Evolutionary conservation across 2,113 vertebrate species (phyloP).

Genomic region (Martes martes): DNA sequence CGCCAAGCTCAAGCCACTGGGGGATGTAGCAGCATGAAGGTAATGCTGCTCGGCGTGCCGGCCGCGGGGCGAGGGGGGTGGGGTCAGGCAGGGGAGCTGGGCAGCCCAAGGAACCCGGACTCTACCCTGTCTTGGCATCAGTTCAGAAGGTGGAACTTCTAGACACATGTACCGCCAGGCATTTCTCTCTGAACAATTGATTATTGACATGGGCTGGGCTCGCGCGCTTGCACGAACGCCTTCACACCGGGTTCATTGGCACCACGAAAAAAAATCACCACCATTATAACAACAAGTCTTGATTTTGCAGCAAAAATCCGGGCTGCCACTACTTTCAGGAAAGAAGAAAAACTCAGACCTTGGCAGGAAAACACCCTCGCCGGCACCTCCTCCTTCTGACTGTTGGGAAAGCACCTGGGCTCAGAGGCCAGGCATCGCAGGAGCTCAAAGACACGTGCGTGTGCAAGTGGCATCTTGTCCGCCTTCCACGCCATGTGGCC

Average conservation of each 20-base stretch:
- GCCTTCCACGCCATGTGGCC: not conserved
- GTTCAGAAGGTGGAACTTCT: conserved; percentile 26
- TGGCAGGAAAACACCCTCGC: conserved; percentile 37
- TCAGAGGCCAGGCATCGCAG: not conserved
- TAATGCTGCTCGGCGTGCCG: not conserved
- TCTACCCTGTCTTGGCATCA: conserved; percentile 46
- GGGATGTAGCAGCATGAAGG: conserved; percentile 48
- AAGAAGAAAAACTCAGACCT: conserved; percentile 26
- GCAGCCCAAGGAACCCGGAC: conserved; percentile 23
- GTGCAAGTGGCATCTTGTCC: conserved; percentile 51
- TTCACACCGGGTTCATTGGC: conserved; percentile 1
- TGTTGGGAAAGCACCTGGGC: conserved; percentile 45
- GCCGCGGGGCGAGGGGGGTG: not conserved
- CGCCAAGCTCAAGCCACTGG: not conserved
- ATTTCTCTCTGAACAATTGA: conserved; percentile 45
- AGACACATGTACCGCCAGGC: conserved; percentile 42
- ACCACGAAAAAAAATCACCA: not conserved
- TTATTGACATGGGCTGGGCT: conserved; percentile 46
- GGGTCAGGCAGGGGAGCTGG: not conserved
- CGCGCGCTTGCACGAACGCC: not conserved
- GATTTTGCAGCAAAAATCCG: conserved; percentile 41
- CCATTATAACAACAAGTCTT: not conserved
- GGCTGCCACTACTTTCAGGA: conserved; percentile 37
- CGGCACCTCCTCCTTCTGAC: not conserved
- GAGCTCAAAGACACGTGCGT: not conserved